Percentiles rank a stretch among this genome's conserved stretches.
Conservation (phyloP, 2,797 vertebrate species). For the Prionace glauca region DNA sequence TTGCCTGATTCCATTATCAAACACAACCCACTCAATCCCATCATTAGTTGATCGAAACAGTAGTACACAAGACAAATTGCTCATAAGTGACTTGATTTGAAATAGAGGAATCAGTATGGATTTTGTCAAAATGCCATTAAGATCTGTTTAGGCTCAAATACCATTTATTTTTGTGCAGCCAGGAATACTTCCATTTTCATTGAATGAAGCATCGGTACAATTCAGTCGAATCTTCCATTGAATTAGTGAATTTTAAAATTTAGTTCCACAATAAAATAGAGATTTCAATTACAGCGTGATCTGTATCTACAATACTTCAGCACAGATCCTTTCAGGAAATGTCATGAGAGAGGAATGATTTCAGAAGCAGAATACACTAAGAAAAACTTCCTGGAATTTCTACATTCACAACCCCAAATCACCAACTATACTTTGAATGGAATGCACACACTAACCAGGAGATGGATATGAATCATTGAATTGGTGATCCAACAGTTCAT, state of each 20-base stretch:
- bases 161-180: neutral
- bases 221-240: neutral
- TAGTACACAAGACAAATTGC: constrained; percentile 8
- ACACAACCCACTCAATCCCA: neutral
- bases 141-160: neutral
- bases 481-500: neutral
- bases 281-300: neutral
- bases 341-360: no score
- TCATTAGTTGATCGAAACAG: neutral
- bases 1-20: neutral
- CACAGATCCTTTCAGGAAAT: neutral
- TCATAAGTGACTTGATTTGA: constrained; percentile 26
- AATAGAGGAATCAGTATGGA: constrained; percentile 4
- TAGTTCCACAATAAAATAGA: neutral
- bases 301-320: neutral
- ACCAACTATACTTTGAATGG: neutral
- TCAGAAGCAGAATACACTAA: constrained; percentile 18
- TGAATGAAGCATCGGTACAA: neutral
- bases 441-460: neutral
- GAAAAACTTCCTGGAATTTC: neutral
- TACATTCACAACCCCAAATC: neutral
- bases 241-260: neutral
- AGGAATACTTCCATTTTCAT: neutral
- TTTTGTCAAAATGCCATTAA: constrained; percentile 33
- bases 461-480: neutral